Evolutionary conservation across 2,888 invertebrate genomes (phyloP).

Genomic region (Leptarthrus brevirostris): DNA sequence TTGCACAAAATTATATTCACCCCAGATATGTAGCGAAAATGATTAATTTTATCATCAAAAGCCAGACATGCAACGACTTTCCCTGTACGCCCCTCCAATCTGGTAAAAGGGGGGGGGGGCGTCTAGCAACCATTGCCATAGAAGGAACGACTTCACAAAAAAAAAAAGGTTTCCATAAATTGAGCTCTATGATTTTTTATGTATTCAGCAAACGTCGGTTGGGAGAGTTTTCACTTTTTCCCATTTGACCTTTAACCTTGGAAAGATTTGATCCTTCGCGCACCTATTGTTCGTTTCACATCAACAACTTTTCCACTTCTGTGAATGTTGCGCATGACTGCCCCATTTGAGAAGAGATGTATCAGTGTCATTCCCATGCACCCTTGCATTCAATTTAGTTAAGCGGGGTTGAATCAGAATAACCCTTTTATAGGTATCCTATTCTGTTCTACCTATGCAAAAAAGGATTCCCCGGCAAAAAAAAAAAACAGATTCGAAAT

Average conservation of each 20-base stretch:
- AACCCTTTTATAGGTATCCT: background rate
- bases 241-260: slow-evolving; percentile 6
- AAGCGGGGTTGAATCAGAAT: background rate
- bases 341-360: background rate
- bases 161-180: background rate
- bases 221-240: no score
- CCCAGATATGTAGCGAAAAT: no score
- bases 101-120: no score
- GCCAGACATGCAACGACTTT: no score
- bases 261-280: background rate
- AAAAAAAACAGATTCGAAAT: background rate
- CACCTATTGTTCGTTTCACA: background rate
- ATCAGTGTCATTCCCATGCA: slow-evolving; percentile 3
- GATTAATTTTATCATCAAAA: no score
- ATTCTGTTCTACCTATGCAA: background rate
- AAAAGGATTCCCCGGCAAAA: background rate
- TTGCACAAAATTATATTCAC: no score
- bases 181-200: background rate
- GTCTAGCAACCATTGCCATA: no score
- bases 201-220: background rate
- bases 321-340: slow-evolving; percentile 1
- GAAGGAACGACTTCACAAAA: no score
- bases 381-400: slow-evolving; percentile 3
- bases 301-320: slow-evolving; percentile 1
- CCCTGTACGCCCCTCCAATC: no score